A percentile compares a stretch with the other conserved stretches of the same genome.
phyloP scores from a whole-genome alignment of 2,797 vertebrate species.

The Fringilla coelebs region DNA sequence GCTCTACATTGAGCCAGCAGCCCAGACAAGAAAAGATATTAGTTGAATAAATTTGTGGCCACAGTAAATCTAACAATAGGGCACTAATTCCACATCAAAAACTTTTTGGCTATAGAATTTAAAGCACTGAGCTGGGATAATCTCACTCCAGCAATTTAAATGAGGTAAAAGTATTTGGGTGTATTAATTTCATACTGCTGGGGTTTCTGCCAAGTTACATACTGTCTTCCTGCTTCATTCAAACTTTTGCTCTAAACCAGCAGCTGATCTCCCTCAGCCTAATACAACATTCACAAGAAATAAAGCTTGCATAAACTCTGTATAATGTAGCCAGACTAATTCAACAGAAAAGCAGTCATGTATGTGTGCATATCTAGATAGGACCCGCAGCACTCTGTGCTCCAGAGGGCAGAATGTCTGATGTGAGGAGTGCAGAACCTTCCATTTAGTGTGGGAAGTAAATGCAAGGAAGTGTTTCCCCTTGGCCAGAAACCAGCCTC shows the following conservation, averaged over 20 bases:
- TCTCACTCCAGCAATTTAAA: not conserved
- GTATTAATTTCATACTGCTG: not conserved
- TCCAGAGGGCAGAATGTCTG: not conserved
- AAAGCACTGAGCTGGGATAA: not conserved
- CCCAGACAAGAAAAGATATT: not conserved
- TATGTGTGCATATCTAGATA: not conserved
- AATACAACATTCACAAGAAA: not conserved
- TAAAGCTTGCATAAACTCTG: not conserved
- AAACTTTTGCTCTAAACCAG: not conserved
- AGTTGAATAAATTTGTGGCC: not conserved
- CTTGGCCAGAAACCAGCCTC: not conserved
- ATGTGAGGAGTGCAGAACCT: not conserved
- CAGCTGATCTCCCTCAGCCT: not conserved
- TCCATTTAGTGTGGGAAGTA: not conserved
- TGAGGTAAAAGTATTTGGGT: not conserved
- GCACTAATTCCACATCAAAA: slow-evolving; percentile 4
- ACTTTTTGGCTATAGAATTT: not conserved
- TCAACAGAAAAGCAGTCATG: not conserved
- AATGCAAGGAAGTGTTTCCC: not conserved
- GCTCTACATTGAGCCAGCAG: not conserved
- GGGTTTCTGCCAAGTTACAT: not conserved
- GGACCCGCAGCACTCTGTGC: not conserved
- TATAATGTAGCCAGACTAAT: not conserved
- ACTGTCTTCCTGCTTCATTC: not conserved
- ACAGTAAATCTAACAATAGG: not conserved